Evolutionary conservation across 2,888 invertebrate species (phyloP), one percentile per base, ranked within the genome.

Genomic region (Heliconius sara): DNA sequence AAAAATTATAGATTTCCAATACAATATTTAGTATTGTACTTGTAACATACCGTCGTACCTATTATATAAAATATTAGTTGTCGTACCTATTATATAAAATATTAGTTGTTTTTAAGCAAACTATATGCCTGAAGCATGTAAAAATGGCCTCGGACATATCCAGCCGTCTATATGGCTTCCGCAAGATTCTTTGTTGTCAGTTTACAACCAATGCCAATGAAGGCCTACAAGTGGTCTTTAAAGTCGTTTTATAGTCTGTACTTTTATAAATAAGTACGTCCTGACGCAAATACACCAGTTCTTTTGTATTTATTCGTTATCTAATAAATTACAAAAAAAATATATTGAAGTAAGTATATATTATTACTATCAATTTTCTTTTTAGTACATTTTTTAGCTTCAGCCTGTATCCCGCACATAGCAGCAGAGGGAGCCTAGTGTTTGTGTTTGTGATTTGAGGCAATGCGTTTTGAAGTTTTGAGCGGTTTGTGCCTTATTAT

Each of bases 201-300:
- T 82, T 71, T 83, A 83, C 86, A 87, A 85, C 85, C 87, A 84
- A 85, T 83, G 80, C 79, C 80, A 83, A 81, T 84, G 88, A 89
- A 94, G 94, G 94, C 85, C 93, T 86, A 79, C 93, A 83, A 92
- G 93, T 94, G 93, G 86, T 92, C 89, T 94, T 94, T 93, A 71
- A 78, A 77, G 76, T 72, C 39, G 71, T 71, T 63, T 75, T 79
- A 79, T 77, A 71, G 77, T 34, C 71, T 60, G 57, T 12, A 68
- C 30, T 34, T 70, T 74, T 74, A 60, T 77, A 68, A 74, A 70
- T 57, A 79, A 75, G 43, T 75, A 27, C 47, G 22, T 66, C 47
- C 27, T 30, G 65, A 66, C 4, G 22, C 30, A 75, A 65, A 66
- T 75, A 27, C 43, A 22, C 65, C 75, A 75, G 27, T 75, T 47